Conservation (phyloP, 2,113 vertebrate genomes). For the Gavialis gangeticus region DNA sequence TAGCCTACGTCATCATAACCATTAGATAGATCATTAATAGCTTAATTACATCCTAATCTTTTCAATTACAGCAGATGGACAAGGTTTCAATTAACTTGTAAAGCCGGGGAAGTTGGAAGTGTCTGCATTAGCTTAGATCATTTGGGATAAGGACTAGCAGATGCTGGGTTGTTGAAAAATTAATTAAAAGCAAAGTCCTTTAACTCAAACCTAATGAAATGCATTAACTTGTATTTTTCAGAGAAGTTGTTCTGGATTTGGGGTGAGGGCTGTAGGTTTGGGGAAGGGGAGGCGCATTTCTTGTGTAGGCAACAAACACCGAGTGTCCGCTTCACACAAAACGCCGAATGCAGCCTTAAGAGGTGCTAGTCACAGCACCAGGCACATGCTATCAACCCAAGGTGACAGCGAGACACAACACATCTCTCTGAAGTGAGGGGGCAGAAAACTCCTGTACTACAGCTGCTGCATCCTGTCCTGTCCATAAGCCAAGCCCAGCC, state of each 20-base stretch:
- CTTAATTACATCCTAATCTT: neutral
- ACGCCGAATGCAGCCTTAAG: neutral
- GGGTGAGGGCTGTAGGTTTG: neutral
- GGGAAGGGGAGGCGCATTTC: neutral
- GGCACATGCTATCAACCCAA: neutral
- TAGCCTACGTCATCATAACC: neutral
- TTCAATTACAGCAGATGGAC: slow-evolving; percentile 18
- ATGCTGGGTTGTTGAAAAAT: slow-evolving; percentile 49
- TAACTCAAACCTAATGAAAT: slow-evolving; percentile 34
- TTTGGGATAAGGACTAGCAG: slow-evolving; percentile 56
- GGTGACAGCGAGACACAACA: neutral
- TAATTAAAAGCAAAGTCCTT: slow-evolving; percentile 30
- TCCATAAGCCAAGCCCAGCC: neutral
- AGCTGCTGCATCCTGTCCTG: neutral
- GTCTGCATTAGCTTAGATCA: slow-evolving; percentile 41
- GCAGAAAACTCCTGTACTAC: neutral
- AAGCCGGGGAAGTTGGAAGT: slow-evolving; percentile 37
- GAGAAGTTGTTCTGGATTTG: slow-evolving; percentile 16
- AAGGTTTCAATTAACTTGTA: slow-evolving; percentile 41
- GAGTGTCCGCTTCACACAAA: neutral
- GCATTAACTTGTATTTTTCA: neutral
- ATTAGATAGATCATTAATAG: neutral
- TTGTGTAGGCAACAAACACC: neutral
- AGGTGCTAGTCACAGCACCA: neutral
- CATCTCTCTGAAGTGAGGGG: rapidly evolving